Percentiles rank a stretch among this genome's conserved stretches.
Evolutionary conservation across 2,797 vertebrate genomes (phyloP).

Genomic region (Trachurus trachurus): DNA sequence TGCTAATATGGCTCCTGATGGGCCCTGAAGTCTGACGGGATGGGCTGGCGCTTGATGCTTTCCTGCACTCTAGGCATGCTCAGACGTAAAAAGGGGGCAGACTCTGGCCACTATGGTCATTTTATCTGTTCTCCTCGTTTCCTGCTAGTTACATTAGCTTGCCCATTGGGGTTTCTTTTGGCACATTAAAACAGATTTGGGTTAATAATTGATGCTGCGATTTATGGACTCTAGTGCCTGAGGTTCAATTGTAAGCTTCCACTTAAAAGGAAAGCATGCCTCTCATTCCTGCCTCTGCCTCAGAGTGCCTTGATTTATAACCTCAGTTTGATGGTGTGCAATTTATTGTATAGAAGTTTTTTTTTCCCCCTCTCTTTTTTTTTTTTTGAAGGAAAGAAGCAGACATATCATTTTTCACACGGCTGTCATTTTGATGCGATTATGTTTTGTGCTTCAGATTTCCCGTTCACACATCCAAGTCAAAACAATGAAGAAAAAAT

Average conservation of each 20-base stretch:
- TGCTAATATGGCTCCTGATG: slow-evolving; percentile 66
- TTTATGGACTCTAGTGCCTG: slow-evolving; percentile 83
- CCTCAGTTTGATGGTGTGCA: slow-evolving; percentile 62
- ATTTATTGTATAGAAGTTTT: slow-evolving; percentile 66
- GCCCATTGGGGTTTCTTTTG: slow-evolving; percentile 81
- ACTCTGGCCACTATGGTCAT: slow-evolving; percentile 73
- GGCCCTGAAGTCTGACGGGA: slow-evolving; percentile 63
- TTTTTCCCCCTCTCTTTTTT: slow-evolving; percentile 16
- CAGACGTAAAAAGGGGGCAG: slow-evolving; percentile 45
- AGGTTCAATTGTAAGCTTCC: slow-evolving; percentile 80
- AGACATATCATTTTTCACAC: slow-evolving; percentile 68
- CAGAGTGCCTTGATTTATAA: slow-evolving; percentile 76
- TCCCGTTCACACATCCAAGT: slow-evolving; percentile 60
- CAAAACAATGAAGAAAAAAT: slow-evolving; percentile 53
- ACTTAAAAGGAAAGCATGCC: slow-evolving; percentile 82
- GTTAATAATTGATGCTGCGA: slow-evolving; percentile 86
- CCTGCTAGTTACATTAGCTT: slow-evolving; percentile 84
- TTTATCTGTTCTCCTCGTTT: slow-evolving; percentile 78
- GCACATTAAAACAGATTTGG: slow-evolving; percentile 86
- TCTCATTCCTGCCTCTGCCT: slow-evolving; percentile 64
- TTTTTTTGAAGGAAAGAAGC: slow-evolving; percentile 53
- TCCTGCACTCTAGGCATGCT: slow-evolving; percentile 72
- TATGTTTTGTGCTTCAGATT: slow-evolving; percentile 71
- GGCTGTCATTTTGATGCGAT: slow-evolving; percentile 67
- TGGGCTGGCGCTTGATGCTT: slow-evolving; percentile 63